These are phyloP conservation scores for Ochlodes sylvanus DNA, from an alignment of 2,888 invertebrate genomes.

Conservation along the genomic window DNA sequence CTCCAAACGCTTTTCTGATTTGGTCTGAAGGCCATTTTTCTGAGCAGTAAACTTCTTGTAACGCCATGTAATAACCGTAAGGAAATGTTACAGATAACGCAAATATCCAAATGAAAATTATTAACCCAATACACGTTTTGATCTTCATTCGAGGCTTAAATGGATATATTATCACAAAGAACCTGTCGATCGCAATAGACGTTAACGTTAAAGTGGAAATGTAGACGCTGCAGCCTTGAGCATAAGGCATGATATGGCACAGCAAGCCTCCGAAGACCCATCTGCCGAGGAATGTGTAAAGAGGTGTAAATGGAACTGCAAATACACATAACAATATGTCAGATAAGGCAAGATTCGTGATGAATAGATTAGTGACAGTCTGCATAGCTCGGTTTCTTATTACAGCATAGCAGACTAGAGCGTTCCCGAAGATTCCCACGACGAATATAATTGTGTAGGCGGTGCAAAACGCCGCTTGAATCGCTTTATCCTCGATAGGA, in stretches of 20 bases:
- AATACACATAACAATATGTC: conserved; percentile 94
- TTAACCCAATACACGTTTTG: conserved; percentile 89
- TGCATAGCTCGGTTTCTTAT: conserved; percentile 94
- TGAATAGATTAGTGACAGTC: conserved; percentile 96
- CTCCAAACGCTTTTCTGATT: conserved; percentile 90
- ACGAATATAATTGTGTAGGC: conserved; percentile 92
- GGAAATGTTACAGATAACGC: conserved; percentile 92
- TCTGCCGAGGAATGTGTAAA: conserved; percentile 92
- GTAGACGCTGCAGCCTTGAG: conserved; percentile 95
- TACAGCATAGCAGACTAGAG: conserved; percentile 94
- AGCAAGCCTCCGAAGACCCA: conserved; percentile 94
- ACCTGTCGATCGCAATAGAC: conserved; percentile 96
- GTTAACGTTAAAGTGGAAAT: conserved; percentile 95
- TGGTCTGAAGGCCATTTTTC: conserved; percentile 92
- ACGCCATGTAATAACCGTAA: conserved; percentile 92
- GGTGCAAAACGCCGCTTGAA: conserved; percentile 90
- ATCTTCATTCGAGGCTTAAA: conserved; percentile 93
- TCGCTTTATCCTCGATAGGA: conserved; percentile 87
- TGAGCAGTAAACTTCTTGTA: conserved; percentile 85
- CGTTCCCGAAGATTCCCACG: conserved; percentile 92
- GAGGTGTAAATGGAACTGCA: conserved; percentile 95
- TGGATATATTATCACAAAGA: conserved; percentile 95
- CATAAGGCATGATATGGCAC: conserved; percentile 94
- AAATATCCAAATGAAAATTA: conserved; percentile 92
- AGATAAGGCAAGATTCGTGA: conserved; percentile 94